A percentile compares a stretch with the other conserved stretches of the same genome.
These are phyloP conservation scores for Parnassius mnemosyne DNA, from an alignment of 2,888 invertebrate genomes.

Conservation along the genomic window DNA sequence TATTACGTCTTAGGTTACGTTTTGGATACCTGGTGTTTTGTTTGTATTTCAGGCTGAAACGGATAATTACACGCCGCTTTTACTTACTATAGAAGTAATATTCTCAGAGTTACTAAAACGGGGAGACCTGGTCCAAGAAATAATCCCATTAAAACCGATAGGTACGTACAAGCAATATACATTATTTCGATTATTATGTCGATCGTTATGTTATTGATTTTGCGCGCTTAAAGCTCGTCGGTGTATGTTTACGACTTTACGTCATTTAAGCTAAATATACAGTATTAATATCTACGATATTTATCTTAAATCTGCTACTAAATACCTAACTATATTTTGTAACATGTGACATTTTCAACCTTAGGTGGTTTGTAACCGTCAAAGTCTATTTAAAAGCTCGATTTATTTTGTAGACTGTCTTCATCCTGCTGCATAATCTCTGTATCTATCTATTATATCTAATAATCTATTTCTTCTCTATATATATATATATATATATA, in stretches of 20 bases:
- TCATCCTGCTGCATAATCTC: too few species aligned
- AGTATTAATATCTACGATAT: too few species aligned
- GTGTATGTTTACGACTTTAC: slow-evolving; percentile 18
- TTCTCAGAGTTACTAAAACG: slow-evolving; percentile 85
- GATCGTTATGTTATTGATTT: slow-evolving; percentile 53
- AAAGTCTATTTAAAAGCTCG: too few species aligned
- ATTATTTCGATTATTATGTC: slow-evolving; percentile 28
- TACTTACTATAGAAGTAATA: slow-evolving; percentile 86
- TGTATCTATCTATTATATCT: too few species aligned
- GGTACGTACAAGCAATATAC: slow-evolving; percentile 54
- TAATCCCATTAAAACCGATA: slow-evolving; percentile 80
- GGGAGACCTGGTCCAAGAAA: slow-evolving; percentile 82
- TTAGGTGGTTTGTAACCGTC: slow-evolving; percentile 34
- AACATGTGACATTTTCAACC: slow-evolving; percentile 49
- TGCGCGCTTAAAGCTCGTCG: slow-evolving; percentile 26
- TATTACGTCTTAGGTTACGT: slow-evolving; percentile 40
- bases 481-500: too few species aligned
- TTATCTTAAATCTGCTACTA: neutral
- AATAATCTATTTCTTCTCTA: too few species aligned
- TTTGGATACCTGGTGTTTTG: slow-evolving; percentile 43
- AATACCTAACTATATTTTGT: slow-evolving; percentile 38
- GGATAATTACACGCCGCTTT: slow-evolving; percentile 77
- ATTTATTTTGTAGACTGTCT: too few species aligned
- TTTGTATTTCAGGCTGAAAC: slow-evolving; percentile 63
- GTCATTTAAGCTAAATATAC: neutral